These are phyloP conservation scores for Ammodytes marinus DNA, from an alignment of 2,113 vertebrate species.

Conservation along the genomic window DNA sequence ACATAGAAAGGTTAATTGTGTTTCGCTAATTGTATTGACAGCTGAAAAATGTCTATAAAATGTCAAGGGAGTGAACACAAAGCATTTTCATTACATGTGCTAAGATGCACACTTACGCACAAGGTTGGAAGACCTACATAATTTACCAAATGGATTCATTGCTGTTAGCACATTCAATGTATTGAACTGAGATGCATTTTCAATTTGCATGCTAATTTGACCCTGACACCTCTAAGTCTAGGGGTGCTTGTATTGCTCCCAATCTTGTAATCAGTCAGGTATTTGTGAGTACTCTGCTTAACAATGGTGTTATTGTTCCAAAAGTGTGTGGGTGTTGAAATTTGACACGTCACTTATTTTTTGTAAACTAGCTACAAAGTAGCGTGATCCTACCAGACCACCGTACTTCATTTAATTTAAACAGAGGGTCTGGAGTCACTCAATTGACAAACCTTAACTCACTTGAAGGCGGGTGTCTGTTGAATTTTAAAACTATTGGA, in stretches of 20 bases:
- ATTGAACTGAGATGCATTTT: conserved; percentile 61
- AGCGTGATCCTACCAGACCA: too few relatives aligned
- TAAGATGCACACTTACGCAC: conserved; percentile 26
- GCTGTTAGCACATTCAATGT: conserved; percentile 47
- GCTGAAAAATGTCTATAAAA: conserved; percentile 21
- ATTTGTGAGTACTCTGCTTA: conserved; percentile 46
- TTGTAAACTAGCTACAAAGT: conserved; percentile 8
- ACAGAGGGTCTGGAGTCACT: too few relatives aligned
- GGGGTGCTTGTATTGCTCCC: conserved; percentile 38
- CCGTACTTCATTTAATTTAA: too few relatives aligned
- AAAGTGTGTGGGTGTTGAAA: not conserved
- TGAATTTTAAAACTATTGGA: too few relatives aligned
- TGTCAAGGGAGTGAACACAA: conserved; percentile 1
- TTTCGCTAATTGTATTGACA: conserved; percentile 4
- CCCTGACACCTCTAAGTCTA: conserved; percentile 45
- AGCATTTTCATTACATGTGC: conserved; percentile 7
- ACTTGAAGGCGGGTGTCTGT: too few relatives aligned
- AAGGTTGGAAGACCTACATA: conserved; percentile 14
- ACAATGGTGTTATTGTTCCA: conserved; percentile 13
- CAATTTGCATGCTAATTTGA: conserved; percentile 70
- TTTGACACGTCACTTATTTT: not conserved
- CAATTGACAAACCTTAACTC: too few relatives aligned
- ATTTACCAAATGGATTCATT: conserved; percentile 43
- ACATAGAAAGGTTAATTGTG: not conserved
- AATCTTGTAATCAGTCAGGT: conserved; percentile 54